Base-by-base conservation (phyloP, 1,140 invertebrate species). In the Sinella curviseta region DNA sequence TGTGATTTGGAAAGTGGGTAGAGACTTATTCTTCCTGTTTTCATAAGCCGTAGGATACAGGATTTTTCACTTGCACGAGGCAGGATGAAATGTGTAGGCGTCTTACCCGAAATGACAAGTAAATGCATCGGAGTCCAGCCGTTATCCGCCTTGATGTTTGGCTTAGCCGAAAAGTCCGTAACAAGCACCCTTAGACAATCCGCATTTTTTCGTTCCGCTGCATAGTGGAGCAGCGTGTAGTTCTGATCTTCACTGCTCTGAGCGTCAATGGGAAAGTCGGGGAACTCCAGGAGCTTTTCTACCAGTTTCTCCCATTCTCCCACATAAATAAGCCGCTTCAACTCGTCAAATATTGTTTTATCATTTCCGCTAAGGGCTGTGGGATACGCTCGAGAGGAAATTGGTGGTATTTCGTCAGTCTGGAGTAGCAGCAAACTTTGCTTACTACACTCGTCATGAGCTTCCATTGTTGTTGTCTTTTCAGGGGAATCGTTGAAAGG, bases 321-420 rank as follows among this genome's bases (percentile, higher is more conserved):
- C 24, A 17, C 26, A 65, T 4, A 65, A 17, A 65, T 65, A 4
- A 65, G 57, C 14, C 4, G 8, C 24, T 65, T 65, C 24, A 65
- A 26, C 26, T 65, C 57, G 4, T 65, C 57, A 65, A n/a, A 65
- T 65, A 65, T 65, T 65, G 24, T 65, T 26, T 65, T 65, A 26
- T 48, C 39, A 48, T 48, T 48, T 48, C 20, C 39, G 39, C 39
- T 48, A 12, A n/a, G n/a, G n/a, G 39, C 20, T 48, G 39, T 48
- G 39, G n/a, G n/a, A n/a, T n/a, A n/a, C n/a, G n/a, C n/a, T n/a
- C n/a, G n/a, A n/a, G n/a, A n/a, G n/a, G n/a, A n/a, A n/a, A n/a
- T n/a, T n/a, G n/a, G n/a, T n/a, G n/a, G n/a, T n/a, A n/a, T n/a
- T n/a, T n/a, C n/a, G n/a, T n/a, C n/a, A n/a, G n/a, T n/a, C n/a